Percentiles rank a stretch among this genome's conserved stretches.
These are phyloP conservation scores for Saccostrea glomerata DNA, from an alignment of 1,140 invertebrate genomes.

Conservation along the genomic window DNA sequence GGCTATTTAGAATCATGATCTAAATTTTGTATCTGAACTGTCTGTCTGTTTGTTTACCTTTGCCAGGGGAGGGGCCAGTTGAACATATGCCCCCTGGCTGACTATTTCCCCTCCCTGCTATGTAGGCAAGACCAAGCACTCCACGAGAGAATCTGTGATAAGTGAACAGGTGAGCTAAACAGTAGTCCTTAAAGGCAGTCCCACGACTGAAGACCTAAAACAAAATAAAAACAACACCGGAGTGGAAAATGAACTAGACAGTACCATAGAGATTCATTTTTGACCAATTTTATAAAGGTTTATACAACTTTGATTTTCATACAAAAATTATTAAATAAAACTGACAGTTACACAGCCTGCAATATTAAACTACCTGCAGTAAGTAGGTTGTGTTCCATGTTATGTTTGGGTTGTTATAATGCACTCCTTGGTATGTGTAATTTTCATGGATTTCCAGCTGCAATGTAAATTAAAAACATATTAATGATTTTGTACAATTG, in stretches of 20 bases:
- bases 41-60: not conserved
- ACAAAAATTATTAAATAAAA: no score
- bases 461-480: not conserved
- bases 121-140: conserved; percentile 96
- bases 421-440: conserved; percentile 35
- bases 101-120: conserved; percentile 93
- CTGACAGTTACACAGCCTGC: no score
- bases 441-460: conserved; percentile 54
- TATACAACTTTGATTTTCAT: no score
- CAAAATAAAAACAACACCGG: not conserved
- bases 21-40: not conserved
- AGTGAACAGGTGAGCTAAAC: conserved; percentile 96
- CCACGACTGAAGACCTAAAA: conserved; percentile 67
- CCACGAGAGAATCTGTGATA: conserved; percentile 97
- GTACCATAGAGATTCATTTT: not conserved
- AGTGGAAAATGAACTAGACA: no score
- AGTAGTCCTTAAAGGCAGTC: conserved; percentile 96
- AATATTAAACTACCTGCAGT: conserved; percentile 18
- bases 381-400: conserved; percentile 43
- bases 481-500: no score
- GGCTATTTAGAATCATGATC: not conserved
- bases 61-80: conserved; percentile 82
- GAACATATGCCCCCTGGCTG: conserved; percentile 97
- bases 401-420: conserved; percentile 44
- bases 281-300: no score